Base-by-base conservation (phyloP, 2,113 vertebrate species). In the Oophaga pumilio region DNA sequence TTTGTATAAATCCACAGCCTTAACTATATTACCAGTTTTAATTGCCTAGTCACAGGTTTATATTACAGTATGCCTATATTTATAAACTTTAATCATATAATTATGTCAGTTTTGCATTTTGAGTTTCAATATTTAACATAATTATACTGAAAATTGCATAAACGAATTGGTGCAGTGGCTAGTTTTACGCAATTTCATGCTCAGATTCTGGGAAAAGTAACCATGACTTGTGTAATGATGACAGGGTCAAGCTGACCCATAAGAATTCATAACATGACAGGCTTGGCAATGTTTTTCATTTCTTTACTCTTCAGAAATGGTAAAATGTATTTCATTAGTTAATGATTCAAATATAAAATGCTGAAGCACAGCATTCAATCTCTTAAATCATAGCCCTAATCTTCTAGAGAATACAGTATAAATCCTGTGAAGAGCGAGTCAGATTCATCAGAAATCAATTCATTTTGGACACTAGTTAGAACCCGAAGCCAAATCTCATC, bases 401-500 rank as follows among this genome's bases (percentile, higher is more conserved):
- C 26, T 85, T 85, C 57, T 15, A 84, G 82, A 84, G 88, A 81
- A 87, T 82, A 90, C 59, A 89, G n/a, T 59, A 89, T 53, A 50
- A 76, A 84, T 57, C 87, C 80, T 43, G 86, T 85, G 80, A 88
- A 90, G 71, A 89, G 71, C 43, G 91, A 90, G 80, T 85, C 87
- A 69, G 89, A 87, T 76, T 90, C 81, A 89, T 90, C 90, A 74
- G 82, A 62, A 76, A 91, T 15, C 43, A 89, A 50, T 43, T 86
- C 79, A 62, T 89, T 88, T 52, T 77, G 82, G 52, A 82, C 82
- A 10, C 22, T 49, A 26, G 68, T 89, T 84, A 89, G 80, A 85
- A 88, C 76, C 64, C 82, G 76, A 84, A 90, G 87, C 84, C 89
- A 89, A 69, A 89, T 81, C 89, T 89, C 89, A 89, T 91, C 90